Percentiles rank a stretch among this genome's conserved stretches.
phyloP scores from a whole-genome alignment of 2,888 invertebrate species.

The Stomorhina lunata region DNA sequence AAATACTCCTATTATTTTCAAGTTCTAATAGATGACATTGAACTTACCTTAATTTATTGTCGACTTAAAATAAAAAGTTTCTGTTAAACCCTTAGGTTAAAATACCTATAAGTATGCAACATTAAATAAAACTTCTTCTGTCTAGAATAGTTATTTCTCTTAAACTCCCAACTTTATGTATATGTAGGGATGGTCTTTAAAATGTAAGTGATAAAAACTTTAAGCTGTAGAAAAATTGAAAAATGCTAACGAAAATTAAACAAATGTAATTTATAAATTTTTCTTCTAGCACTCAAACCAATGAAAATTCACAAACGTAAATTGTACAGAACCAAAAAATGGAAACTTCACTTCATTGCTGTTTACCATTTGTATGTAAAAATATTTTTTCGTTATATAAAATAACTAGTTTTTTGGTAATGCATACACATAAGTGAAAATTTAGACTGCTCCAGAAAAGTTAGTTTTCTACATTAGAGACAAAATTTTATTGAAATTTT shows the following conservation, averaged over 20 bases:
- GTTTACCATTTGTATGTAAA: background rate
- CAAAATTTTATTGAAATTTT: no score
- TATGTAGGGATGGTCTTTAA: background rate
- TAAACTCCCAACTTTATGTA: background rate
- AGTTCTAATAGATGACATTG: constrained; percentile 42
- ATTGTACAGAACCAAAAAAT: constrained; percentile 5
- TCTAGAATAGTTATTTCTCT: background rate
- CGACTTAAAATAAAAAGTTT: constrained; percentile 17
- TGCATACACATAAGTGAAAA: no score
- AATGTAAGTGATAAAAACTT: constrained; percentile 16
- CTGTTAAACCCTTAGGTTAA: constrained; percentile 17
- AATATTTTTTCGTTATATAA: background rate
- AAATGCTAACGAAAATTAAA: constrained; percentile 37
- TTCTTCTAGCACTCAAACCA: background rate
- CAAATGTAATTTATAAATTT: constrained; percentile 42
- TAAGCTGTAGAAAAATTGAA: background rate
- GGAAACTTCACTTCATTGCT: background rate
- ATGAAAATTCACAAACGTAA: constrained; percentile 30
- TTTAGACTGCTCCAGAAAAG: no score
- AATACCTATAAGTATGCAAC: constrained; percentile 1
- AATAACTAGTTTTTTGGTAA: constrained; percentile 14
- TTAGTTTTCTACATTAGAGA: no score
- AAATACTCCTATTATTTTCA: background rate
- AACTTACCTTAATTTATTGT: constrained; percentile 37
- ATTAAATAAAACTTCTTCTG: constrained; percentile 5